These are phyloP conservation scores for Mya arenaria DNA, from an alignment of 1,140 invertebrate genomes.

Conservation along the genomic window DNA sequence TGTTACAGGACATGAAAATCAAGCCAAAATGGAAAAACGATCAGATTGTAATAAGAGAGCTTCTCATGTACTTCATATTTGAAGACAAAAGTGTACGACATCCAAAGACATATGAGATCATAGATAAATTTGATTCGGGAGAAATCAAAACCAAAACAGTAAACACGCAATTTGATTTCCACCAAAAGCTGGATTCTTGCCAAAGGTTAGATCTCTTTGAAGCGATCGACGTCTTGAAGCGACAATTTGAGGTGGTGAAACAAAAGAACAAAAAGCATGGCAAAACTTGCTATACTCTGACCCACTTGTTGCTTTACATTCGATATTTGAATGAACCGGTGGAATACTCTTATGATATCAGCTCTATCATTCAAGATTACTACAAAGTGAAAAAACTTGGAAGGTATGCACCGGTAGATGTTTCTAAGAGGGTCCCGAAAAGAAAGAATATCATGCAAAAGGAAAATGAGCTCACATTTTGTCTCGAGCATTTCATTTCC, in stretches of 20 bases:
- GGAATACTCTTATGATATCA: background rate
- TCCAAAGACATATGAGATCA: too few species aligned
- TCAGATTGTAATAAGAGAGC: background rate
- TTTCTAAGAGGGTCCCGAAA: background rate
- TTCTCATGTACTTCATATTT: background rate
- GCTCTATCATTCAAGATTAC: background rate
- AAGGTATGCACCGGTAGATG: background rate
- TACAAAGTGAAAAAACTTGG: background rate
- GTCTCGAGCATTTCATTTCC: background rate
- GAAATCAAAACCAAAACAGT: background rate
- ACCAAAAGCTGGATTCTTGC: background rate
- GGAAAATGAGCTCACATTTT: background rate
- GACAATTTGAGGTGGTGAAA: too few species aligned
- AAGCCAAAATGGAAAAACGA: background rate
- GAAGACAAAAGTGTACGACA: background rate
- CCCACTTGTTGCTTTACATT: too few species aligned
- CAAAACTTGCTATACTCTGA: too few species aligned
- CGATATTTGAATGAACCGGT: too few species aligned
- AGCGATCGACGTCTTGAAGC: background rate
- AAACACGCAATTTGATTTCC: background rate
- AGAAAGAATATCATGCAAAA: background rate
- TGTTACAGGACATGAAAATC: constrained; percentile 2
- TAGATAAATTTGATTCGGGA: background rate
- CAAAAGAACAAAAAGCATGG: background rate
- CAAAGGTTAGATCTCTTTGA: background rate